phyloP scores from a whole-genome alignment of 2,888 invertebrate species.

The Drosophila buzzatii region DNA sequence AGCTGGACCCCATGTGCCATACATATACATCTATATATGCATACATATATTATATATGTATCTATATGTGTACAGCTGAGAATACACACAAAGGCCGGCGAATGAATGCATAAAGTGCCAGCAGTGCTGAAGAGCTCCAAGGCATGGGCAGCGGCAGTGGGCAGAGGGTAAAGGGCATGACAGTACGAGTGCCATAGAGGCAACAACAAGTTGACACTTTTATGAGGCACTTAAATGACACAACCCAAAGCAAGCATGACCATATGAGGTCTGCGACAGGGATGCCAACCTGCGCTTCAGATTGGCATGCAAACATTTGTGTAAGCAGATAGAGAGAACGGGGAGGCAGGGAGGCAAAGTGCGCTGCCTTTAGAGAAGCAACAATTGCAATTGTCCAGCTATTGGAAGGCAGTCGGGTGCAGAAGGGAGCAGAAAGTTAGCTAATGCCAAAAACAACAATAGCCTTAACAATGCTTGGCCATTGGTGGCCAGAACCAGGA shows the following conservation, averaged over 20 bases:
- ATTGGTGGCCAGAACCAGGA: conserved; percentile 40
- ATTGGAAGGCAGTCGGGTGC: not conserved
- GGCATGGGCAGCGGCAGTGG: not conserved
- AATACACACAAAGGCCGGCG: conserved; percentile 56
- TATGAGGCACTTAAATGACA: conserved; percentile 83
- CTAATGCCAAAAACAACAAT: conserved; percentile 64
- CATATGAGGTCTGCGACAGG: conserved; percentile 47
- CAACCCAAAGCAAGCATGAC: conserved; percentile 67
- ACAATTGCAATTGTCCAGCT: conserved; percentile 76
- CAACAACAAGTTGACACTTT: conserved; percentile 82
- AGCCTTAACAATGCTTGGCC: conserved; percentile 52
- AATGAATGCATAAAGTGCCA: conserved; percentile 65
- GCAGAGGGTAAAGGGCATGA: conserved; percentile 40
- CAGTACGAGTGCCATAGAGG: conserved; percentile 56
- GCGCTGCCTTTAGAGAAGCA: conserved; percentile 54
- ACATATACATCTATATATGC: conserved; percentile 3
- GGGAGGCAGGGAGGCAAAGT: not conserved
- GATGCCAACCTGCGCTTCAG: conserved; percentile 60
- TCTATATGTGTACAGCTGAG: conserved; percentile 33
- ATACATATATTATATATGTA: not conserved
- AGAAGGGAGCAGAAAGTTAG: conserved; percentile 16
- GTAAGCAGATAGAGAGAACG: not conserved
- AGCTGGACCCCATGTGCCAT: conserved; percentile 18
- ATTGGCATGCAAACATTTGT: conserved; percentile 77
- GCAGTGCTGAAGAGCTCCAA: conserved; percentile 38